Base-by-base conservation (phyloP, 2,888 invertebrate genomes). In the Fragum whitleyi region DNA sequence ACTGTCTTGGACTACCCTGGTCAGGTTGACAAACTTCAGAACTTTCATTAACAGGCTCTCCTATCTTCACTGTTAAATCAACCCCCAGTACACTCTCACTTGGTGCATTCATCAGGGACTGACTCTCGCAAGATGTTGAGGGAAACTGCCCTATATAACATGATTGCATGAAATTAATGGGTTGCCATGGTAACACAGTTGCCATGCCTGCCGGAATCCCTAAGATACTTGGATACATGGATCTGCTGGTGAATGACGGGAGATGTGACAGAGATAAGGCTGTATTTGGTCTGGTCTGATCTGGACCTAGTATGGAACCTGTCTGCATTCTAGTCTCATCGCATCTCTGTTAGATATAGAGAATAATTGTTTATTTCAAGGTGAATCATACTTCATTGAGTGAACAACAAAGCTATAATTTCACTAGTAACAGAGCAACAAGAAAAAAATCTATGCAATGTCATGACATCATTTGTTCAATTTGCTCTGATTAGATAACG, bases 181-280 rank as follows among this genome's bases (percentile, higher is more conserved):
- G 65, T 65, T 1, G 65, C 42, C 39, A 39, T 23, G 65, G 65
- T 23, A 65, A 42, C 39, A 65, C 42, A 9, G 23, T 14, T 65
- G 65, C 16, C 65, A 65, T 65, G 2, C 65, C 42, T 19, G 65
- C 7, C 16, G 61, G 61, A 19, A 32, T n/a, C 32, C 61, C 32
- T 14, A 32, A 19, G 7, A 61, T 28, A n/a, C 36, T 32, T 36
- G 61, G 61, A 7, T n/a, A 32, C n/a, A 47, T 47, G 47, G 47
- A 3, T 47, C 19, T 5, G 47, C n/a, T 47, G 3, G 5, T 5
- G 14, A 47, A n/a, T 9, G 47, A n/a, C 47, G 14, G 47, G 47
- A 9, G 47, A 9, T 47, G 47, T 5, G 47, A 16, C 3, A 47
- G 47, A 14, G 47, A 47, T 14, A 14, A 36, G 32, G 32, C 32